A percentile compares a stretch with the other conserved stretches of the same genome.
These are phyloP conservation scores for Agelastica alni DNA, from an alignment of 2,888 invertebrate genomes.

Conservation along the genomic window DNA sequence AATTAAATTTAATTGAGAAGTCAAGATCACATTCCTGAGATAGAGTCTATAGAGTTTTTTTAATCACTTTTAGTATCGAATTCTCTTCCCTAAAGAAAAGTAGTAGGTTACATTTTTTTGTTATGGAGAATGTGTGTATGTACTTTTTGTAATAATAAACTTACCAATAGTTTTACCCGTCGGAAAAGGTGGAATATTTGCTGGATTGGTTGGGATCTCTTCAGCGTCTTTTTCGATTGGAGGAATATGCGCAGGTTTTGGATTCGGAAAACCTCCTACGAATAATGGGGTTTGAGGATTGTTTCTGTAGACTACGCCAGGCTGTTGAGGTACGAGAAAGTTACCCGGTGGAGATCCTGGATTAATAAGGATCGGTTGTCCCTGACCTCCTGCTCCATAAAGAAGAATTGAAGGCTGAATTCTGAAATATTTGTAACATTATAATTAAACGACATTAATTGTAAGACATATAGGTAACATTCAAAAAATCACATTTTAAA, in stretches of 20 bases:
- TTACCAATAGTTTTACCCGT: slow-evolving; percentile 13
- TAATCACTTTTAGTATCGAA: too few relatives aligned
- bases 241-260: slow-evolving; percentile 50
- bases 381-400: slow-evolving; percentile 46
- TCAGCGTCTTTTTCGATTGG: slow-evolving; percentile 55
- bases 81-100: too few relatives aligned
- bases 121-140: too few relatives aligned
- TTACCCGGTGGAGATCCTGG: slow-evolving; percentile 50
- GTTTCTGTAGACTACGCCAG: slow-evolving; percentile 40
- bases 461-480: too few relatives aligned
- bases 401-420: slow-evolving; percentile 51
- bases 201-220: slow-evolving; percentile 52
- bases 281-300: slow-evolving; percentile 43
- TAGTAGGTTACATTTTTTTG: too few relatives aligned
- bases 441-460: slow-evolving; percentile 1
- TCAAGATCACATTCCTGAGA: too few relatives aligned
- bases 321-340: slow-evolving; percentile 48
- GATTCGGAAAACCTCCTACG: slow-evolving; percentile 49
- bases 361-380: slow-evolving; percentile 51
- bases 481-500: too few relatives aligned
- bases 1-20: too few relatives aligned
- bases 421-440: too few relatives aligned
- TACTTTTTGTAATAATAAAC: neutral
- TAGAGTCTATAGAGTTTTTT: too few relatives aligned
- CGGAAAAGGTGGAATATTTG: slow-evolving; percentile 44